Evolutionary conservation across 1,140 invertebrate species (phyloP), one percentile per base, ranked within the genome.

Genomic region (Pygmarrhopalites habei): DNA sequence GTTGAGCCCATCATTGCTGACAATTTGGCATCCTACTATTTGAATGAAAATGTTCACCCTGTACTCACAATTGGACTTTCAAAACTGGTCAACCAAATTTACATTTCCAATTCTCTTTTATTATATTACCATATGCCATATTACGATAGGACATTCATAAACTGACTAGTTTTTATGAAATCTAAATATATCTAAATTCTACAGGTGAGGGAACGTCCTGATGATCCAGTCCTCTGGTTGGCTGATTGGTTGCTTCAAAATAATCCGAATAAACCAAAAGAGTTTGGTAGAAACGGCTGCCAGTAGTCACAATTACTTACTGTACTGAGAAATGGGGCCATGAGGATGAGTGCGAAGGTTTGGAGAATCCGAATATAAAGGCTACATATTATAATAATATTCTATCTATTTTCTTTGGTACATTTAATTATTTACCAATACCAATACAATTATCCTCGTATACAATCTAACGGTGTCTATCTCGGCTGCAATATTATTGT

Each of bases 181-280:
- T n/a, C n/a, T n/a, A n/a, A n/a, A n/a, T n/a, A n/a, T n/a, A n/a
- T n/a, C n/a, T n/a, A n/a, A n/a, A n/a, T n/a, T n/a, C n/a, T n/a
- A n/a, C n/a, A n/a, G n/a, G n/a, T n/a, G n/a, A 83, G 84, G 71
- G 77, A 81, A 60, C 85, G 85, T 67, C 88, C 88, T 0, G 75
- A 77, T 1, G 86, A 90, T 74, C 88, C 89, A 5, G 76, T 90
- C 51, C 67, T 85, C 7, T 90, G 86, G 85, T 74, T 92, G 17
- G 88, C 87, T 10, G 84, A 90, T 72, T 88, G 86, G 82, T 75
- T 92, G 29, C 74, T 85, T 1, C 73, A 78, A 26, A 84, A 89
- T 74, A 90, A 90, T 76, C 86, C 86, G 3, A 86, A 86, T 72
- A 86, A 86, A 72, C 87, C 84, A 1, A 77, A 76, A 72, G 73